Conservation (phyloP, 2,113 vertebrate genomes). For the Leiothrix lutea region DNA sequence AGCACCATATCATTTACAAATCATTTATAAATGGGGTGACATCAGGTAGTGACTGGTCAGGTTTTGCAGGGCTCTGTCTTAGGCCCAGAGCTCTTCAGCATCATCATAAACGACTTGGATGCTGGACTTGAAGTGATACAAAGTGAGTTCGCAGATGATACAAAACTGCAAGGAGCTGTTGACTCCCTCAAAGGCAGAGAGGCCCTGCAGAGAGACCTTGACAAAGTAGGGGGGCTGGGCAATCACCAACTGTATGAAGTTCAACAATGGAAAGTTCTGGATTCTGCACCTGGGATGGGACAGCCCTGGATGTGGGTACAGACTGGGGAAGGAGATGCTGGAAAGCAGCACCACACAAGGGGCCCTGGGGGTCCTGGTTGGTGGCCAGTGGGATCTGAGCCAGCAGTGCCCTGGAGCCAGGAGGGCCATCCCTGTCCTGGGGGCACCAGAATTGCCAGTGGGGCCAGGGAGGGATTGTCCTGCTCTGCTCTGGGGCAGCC, state of each 20-base stretch:
- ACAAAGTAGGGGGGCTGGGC: background rate
- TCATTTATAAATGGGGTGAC: background rate
- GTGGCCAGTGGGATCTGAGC: background rate
- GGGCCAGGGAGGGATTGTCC: no score
- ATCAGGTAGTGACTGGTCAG: background rate
- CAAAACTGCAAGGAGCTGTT: background rate
- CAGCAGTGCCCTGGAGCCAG: background rate
- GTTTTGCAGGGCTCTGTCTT: background rate
- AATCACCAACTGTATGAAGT: background rate
- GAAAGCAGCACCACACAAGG: background rate
- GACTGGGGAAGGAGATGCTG: background rate
- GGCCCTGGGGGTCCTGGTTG: background rate
- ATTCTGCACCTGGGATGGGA: background rate
- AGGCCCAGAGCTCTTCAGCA: background rate
- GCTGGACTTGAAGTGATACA: background rate
- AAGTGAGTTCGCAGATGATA: background rate
- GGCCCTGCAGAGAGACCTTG: background rate
- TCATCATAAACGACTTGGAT: background rate
- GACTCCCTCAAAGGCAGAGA: background rate
- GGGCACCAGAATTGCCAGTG: no score
- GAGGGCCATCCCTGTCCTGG: no score
- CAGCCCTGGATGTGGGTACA: fast-evolving
- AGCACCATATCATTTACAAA: background rate
- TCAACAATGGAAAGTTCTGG: background rate
- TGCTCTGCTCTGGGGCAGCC: no score